Conservation (phyloP, 2,113 vertebrate species). For the Larimichthys polyactis region DNA sequence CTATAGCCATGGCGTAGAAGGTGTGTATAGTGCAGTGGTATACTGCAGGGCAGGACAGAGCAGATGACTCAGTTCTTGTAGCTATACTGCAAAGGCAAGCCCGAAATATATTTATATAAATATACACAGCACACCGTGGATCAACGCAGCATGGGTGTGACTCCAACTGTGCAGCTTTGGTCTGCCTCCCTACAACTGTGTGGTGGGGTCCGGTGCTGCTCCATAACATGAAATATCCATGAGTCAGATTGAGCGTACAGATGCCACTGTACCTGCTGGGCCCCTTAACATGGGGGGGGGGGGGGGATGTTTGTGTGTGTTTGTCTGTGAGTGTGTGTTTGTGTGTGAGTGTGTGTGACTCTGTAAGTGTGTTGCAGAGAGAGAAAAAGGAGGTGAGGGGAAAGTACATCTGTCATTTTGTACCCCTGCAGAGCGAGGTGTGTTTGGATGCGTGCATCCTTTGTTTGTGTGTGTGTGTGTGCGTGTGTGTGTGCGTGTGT, state of each 20-base stretch:
- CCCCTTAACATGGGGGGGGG: slow-evolving; percentile 54
- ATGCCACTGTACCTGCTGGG: slow-evolving; percentile 75
- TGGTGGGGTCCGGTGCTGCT: slow-evolving; percentile 30
- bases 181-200: slow-evolving; percentile 58
- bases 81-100: slow-evolving; percentile 17
- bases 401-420: slow-evolving; percentile 62
- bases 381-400: background rate
- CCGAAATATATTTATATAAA: slow-evolving; percentile 14
- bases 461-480: slow-evolving; percentile 8
- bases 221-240: slow-evolving; percentile 80
- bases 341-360: slow-evolving; percentile 27
- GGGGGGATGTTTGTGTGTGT: background rate
- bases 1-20: slow-evolving; percentile 25
- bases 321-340: too few relatives aligned
- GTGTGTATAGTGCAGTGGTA: slow-evolving; percentile 17
- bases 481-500: slow-evolving; percentile 3
- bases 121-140: slow-evolving; percentile 16
- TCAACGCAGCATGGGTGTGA: slow-evolving; percentile 50
- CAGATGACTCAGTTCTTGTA: slow-evolving; percentile 50
- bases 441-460: slow-evolving; percentile 21
- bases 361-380: slow-evolving; percentile 2
- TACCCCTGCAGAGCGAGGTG: slow-evolving; percentile 44
- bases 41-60: slow-evolving; percentile 31
- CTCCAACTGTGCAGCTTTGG: slow-evolving; percentile 60
- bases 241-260: slow-evolving; percentile 73